Evolutionary conservation across 2,797 vertebrate species (phyloP).

Genomic region (Characodon lateralis): DNA sequence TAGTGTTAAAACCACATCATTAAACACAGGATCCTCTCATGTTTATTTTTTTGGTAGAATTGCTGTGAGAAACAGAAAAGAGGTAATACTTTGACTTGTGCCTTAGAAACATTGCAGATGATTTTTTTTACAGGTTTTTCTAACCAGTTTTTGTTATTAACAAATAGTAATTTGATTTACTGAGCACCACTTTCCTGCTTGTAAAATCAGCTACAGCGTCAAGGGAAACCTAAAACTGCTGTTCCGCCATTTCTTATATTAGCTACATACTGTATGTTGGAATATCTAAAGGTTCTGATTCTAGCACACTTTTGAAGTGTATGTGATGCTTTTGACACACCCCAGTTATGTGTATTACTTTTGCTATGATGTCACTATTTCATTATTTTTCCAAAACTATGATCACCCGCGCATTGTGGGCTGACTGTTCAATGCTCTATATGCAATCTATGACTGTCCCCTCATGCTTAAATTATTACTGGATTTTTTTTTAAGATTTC

Average conservation of each 20-base stretch:
- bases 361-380: background rate
- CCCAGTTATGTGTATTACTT: background rate
- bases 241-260: too few relatives aligned
- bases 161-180: slow-evolving; percentile 10
- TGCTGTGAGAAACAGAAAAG: background rate
- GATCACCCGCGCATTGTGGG: background rate
- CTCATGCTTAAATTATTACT: background rate
- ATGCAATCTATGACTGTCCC: background rate
- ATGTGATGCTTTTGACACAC: too few relatives aligned
- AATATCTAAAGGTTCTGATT: too few relatives aligned
- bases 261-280: too few relatives aligned
- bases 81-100: background rate
- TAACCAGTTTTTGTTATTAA: background rate
- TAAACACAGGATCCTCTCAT: slow-evolving; percentile 46
- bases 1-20: slow-evolving; percentile 68
- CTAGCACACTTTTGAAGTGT: too few relatives aligned
- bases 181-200: slow-evolving; percentile 2
- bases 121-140: background rate
- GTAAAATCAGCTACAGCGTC: background rate
- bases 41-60: slow-evolving; percentile 2
- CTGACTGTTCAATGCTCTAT: background rate
- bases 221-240: slow-evolving; percentile 6
- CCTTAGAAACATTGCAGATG: background rate
- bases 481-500: background rate
- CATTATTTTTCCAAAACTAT: background rate